Percentiles rank a stretch among this genome's conserved stretches.
Conservation (phyloP, 2,888 invertebrate genomes). For the Rhorus exstirpatorius region DNA sequence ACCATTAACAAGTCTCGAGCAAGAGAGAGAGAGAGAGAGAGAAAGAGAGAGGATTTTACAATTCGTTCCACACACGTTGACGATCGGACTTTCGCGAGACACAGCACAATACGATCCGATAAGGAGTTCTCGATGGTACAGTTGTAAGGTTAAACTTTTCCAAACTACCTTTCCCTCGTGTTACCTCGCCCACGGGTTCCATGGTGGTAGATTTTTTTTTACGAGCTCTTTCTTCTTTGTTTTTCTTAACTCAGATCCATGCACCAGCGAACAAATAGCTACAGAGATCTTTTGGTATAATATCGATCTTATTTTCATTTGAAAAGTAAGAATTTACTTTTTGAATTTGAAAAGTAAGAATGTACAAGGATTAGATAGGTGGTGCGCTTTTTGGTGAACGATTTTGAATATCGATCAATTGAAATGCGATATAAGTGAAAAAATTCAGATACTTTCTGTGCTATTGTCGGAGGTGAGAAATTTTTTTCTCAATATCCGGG, state of each 20-base stretch:
- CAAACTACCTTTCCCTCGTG: conserved; percentile 13
- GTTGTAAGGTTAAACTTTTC: conserved; percentile 54
- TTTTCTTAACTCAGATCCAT: not conserved
- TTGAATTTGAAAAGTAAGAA: no score
- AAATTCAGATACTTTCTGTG: no score
- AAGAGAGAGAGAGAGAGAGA: no score
- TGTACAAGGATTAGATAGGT: no score
- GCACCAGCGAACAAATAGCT: not conserved
- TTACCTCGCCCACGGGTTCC: not conserved
- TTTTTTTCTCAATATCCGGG: no score
- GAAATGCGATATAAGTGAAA: no score
- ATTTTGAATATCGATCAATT: no score
- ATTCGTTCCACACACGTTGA: conserved; percentile 72
- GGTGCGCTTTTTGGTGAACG: no score
- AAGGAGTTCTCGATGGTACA: conserved; percentile 37
- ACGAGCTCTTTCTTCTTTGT: not conserved
- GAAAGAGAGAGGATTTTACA: conserved; percentile 63
- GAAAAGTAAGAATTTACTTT: no score
- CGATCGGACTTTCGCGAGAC: conserved; percentile 55
- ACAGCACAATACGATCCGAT: conserved; percentile 10
- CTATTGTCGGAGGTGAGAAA: no score
- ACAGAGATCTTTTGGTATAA: no score
- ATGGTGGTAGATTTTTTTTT: not conserved
- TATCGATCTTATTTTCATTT: no score
- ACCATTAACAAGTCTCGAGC: not conserved